These are phyloP conservation scores for Pituophis catenifer DNA, from an alignment of 2,113 vertebrate genomes.

Conservation along the genomic window DNA sequence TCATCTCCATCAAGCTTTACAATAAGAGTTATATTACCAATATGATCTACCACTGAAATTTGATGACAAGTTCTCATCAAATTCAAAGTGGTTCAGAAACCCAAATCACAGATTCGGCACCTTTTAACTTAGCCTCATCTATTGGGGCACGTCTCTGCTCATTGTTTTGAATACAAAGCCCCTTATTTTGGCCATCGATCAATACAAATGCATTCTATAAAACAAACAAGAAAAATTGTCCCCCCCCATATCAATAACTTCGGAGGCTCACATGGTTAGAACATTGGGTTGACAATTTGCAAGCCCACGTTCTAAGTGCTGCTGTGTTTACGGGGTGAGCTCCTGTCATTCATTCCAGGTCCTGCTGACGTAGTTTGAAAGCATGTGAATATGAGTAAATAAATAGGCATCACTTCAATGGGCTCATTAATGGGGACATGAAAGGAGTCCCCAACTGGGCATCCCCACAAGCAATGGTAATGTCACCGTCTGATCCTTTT, in stretches of 20 bases:
- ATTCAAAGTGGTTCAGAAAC: background rate
- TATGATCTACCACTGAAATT: background rate
- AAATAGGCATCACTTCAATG: background rate
- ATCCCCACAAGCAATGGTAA: no score
- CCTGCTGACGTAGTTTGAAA: background rate
- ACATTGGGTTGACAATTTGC: background rate
- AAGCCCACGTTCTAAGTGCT: background rate
- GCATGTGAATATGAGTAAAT: background rate
- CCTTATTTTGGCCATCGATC: background rate
- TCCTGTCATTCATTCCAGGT: background rate
- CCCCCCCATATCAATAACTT: background rate
- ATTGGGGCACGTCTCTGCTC: background rate
- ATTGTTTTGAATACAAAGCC: background rate
- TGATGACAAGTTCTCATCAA: background rate
- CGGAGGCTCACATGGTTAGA: background rate
- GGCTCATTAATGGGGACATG: background rate
- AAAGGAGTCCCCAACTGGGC: no score
- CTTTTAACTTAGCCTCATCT: background rate
- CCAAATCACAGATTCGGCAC: background rate
- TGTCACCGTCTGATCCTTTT: background rate
- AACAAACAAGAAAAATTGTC: background rate
- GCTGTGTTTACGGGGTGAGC: background rate
- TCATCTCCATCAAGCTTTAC: background rate
- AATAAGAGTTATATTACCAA: background rate
- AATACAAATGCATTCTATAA: background rate